phyloP scores from a whole-genome alignment of 2,113 vertebrate genomes.

The mouse (Mus musculus) region GRCm39 chr1:89976501-89977000 shows the following conservation, averaged over 20 bases:
- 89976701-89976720: neutral
- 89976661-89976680: neutral
- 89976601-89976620: neutral
- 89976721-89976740: neutral
- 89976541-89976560: fast-evolving
- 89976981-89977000: neutral
- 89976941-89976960: neutral
- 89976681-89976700: fast-evolving
- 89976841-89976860: neutral
- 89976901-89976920: neutral
- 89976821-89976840: neutral
- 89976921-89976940: too few relatives aligned
- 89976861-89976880: neutral
- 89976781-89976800: neutral
- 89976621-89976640: neutral
- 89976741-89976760: neutral
- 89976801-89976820: neutral
- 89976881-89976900: neutral
- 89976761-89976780: neutral
- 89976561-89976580: neutral
- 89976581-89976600: neutral
- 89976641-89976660: neutral
- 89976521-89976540: too few relatives aligned
- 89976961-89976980: neutral
- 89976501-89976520: too few relatives aligned